A percentile compares a stretch with the other conserved stretches of the same genome.
Evolutionary conservation across 64 coral and sea anemone species (phyloP).

Genomic region (Acropora tenuis): DNA sequence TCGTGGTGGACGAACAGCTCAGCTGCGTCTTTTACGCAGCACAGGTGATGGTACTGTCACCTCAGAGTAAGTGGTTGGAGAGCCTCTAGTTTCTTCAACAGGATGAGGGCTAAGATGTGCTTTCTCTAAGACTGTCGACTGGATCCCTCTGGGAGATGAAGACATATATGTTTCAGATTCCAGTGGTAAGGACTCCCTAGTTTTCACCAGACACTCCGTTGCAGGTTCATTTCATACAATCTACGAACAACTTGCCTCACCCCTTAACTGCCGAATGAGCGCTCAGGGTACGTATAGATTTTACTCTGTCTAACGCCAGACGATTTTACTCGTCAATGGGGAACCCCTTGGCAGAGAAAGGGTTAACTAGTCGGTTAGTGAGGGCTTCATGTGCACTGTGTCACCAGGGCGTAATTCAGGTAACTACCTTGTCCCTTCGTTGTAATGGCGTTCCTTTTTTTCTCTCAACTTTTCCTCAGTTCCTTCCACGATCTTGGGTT

Average conservation of each 20-base stretch:
- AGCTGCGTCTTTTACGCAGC: too few relatives aligned
- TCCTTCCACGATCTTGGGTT: not conserved
- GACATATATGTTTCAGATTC: not conserved
- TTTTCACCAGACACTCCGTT: constrained; percentile 1
- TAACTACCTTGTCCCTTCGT: not conserved
- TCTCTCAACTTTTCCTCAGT: not conserved
- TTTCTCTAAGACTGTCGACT: not conserved
- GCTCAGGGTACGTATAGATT: too few relatives aligned
- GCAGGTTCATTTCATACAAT: not conserved
- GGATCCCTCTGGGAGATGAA: too few relatives aligned
- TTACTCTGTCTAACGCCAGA: too few relatives aligned
- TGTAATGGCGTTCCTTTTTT: not conserved
- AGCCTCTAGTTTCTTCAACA: not conserved
- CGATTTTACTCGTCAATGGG: too few relatives aligned
- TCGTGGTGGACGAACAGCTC: too few relatives aligned
- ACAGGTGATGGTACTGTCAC: not conserved
- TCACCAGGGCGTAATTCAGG: not conserved
- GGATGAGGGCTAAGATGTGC: not conserved
- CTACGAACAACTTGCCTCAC: not conserved
- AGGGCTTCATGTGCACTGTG: not conserved
- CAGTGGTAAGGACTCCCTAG: not conserved
- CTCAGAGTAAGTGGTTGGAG: too few relatives aligned
- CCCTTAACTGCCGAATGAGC: too few relatives aligned
- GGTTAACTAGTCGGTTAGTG: not conserved
- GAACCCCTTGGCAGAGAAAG: not conserved